Conservation (phyloP, 2,888 invertebrate genomes). For the Erebia palarica region DNA sequence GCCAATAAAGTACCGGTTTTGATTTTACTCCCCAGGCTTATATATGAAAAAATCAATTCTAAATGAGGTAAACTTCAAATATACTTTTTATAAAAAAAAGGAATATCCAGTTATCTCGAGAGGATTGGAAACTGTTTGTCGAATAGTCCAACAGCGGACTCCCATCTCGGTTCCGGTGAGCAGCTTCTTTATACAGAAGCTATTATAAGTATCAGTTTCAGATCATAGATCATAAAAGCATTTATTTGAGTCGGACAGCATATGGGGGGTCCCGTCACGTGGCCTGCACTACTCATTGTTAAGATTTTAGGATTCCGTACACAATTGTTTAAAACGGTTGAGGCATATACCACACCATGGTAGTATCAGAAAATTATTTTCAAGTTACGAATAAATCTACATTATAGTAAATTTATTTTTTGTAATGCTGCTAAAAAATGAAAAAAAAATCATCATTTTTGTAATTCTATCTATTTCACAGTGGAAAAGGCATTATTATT, state of each 20-base stretch:
- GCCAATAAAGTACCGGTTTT: too few relatives aligned
- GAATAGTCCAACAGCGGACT: slow-evolving; percentile 50
- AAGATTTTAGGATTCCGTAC: slow-evolving; percentile 53
- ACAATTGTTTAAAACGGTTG: not conserved
- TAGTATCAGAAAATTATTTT: not conserved
- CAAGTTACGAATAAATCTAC: not conserved
- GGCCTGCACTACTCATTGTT: slow-evolving; percentile 67
- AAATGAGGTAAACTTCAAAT: too few relatives aligned
- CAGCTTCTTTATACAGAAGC: slow-evolving; percentile 81
- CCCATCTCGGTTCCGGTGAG: slow-evolving; percentile 64
- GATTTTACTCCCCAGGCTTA: too few relatives aligned
- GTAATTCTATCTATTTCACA: not conserved
- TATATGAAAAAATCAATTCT: too few relatives aligned
- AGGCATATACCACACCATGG: not conserved
- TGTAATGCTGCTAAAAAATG: too few relatives aligned
- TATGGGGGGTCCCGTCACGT: slow-evolving; percentile 73
- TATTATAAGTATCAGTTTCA: slow-evolving; percentile 82
- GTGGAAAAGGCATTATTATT: not conserved
- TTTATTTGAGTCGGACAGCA: slow-evolving; percentile 66
- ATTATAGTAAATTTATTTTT: too few relatives aligned
- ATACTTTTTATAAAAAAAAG: too few relatives aligned
- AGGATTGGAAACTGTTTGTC: not conserved
- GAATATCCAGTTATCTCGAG: slow-evolving; percentile 2
- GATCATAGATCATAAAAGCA: slow-evolving; percentile 81
- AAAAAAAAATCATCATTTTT: too few relatives aligned